These are phyloP conservation scores for Lycaon pictus DNA, from an alignment of 2,113 vertebrate genomes.

Conservation along the genomic window DNA sequence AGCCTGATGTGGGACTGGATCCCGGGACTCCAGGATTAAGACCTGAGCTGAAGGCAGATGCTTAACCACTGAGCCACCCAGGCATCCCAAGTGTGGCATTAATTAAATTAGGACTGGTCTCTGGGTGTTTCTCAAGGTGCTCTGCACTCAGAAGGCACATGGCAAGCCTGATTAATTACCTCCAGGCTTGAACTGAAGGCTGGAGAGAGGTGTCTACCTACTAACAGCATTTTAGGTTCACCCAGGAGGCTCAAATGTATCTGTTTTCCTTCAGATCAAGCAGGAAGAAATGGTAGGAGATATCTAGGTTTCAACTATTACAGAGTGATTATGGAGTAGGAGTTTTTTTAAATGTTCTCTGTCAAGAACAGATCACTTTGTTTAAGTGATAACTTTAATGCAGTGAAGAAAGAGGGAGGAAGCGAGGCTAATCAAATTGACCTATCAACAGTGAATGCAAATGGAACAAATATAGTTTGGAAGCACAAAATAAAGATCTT, in stretches of 20 bases:
- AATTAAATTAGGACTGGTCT: neutral
- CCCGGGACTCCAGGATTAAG: too few relatives aligned
- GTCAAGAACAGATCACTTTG: neutral
- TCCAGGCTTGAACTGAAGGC: neutral
- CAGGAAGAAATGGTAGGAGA: neutral
- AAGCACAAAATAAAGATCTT: neutral
- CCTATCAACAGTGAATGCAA: slow-evolving; percentile 18
- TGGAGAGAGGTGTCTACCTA: neutral
- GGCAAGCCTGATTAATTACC: neutral
- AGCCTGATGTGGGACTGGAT: too few relatives aligned
- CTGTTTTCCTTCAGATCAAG: slow-evolving; percentile 18
- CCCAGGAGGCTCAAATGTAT: neutral
- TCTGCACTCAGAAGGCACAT: neutral
- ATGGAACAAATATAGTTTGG: neutral
- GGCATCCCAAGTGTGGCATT: neutral
- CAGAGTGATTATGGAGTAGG: neutral
- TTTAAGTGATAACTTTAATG: slow-evolving; percentile 23
- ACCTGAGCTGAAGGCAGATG: too few relatives aligned
- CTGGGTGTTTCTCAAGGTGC: neutral
- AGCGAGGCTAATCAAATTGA: neutral
- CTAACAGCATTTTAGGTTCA: neutral
- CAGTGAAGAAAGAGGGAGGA: slow-evolving; percentile 9
- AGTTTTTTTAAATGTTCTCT: slow-evolving; percentile 18
- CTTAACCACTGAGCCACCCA: too few relatives aligned
- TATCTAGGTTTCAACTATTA: neutral